These are phyloP conservation scores for Hystrix brachyura DNA, from an alignment of 2,113 vertebrate genomes.

Conservation along the genomic window DNA sequence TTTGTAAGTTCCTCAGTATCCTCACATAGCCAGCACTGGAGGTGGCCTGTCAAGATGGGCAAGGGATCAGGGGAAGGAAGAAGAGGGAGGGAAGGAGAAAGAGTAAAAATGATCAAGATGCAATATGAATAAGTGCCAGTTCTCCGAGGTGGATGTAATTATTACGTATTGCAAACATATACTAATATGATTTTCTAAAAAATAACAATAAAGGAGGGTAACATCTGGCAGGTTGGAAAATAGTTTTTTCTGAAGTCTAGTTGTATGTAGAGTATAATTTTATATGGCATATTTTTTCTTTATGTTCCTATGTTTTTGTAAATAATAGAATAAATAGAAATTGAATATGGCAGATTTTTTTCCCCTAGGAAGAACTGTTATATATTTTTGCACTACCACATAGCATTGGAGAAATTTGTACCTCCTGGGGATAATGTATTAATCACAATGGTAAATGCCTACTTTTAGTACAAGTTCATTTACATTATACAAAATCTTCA, in stretches of 20 bases:
- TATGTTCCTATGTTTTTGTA: constrained; percentile 54
- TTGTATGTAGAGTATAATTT: constrained; percentile 10
- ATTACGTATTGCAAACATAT: not conserved
- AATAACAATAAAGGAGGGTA: constrained; percentile 63
- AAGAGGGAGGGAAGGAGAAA: not conserved
- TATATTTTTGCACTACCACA: constrained; percentile 27
- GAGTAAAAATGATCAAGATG: not conserved
- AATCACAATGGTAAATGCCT: constrained; percentile 21
- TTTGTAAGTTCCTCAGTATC: constrained; percentile 49
- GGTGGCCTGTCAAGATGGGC: not conserved
- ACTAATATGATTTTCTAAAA: not conserved
- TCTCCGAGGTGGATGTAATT: not conserved
- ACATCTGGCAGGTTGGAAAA: constrained; percentile 53
- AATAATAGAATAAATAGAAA: constrained; percentile 58
- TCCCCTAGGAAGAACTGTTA: constrained; percentile 29
- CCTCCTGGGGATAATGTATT: constrained; percentile 58
- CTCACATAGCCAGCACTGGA: constrained; percentile 27
- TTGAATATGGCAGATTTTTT: constrained; percentile 18
- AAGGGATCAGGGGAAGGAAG: not conserved
- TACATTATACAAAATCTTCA: constrained; percentile 49
- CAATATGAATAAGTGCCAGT: not conserved
- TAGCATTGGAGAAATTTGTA: constrained; percentile 41
- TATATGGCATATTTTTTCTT: constrained; percentile 32
- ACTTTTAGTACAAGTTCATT: constrained; percentile 72
- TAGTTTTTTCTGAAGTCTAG: constrained; percentile 46